Conservation (phyloP, 2,797 vertebrate species). For the Macropus fuliginosus region DNA sequence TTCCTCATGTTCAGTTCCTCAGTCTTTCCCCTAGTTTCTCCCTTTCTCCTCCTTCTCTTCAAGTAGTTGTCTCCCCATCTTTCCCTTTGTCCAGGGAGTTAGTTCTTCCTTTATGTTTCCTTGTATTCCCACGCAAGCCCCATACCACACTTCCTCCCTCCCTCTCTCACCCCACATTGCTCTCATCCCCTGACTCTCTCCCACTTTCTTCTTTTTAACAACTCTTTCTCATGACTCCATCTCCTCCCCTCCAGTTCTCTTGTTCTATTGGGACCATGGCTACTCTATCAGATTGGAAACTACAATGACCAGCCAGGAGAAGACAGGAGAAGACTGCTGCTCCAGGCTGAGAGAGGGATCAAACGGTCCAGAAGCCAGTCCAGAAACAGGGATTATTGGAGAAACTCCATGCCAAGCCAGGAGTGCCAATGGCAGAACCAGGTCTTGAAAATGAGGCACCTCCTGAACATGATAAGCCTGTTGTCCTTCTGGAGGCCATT, state of each 20-base stretch:
- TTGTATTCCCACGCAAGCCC: neutral
- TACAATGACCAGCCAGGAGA: constrained; percentile 91
- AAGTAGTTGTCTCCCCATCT: neutral
- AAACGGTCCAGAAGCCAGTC: constrained; percentile 92
- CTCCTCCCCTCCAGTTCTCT: constrained; percentile 21
- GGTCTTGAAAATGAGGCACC: constrained; percentile 70
- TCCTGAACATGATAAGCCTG: constrained; percentile 67
- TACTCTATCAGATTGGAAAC: constrained; percentile 89
- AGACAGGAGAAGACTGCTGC: constrained; percentile 90
- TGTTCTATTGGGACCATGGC: constrained; percentile 57
- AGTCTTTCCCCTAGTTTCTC: neutral
- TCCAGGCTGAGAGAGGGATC: constrained; percentile 88
- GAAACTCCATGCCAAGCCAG: constrained; percentile 89
- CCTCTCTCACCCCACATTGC: neutral
- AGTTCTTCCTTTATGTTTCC: neutral
- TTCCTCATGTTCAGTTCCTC: constrained; percentile 58
- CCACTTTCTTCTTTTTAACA: neutral
- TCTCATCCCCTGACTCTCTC: neutral
- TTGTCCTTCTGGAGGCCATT: constrained; percentile 89
- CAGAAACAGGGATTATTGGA: constrained; percentile 94
- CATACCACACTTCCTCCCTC: neutral
- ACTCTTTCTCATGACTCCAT: constrained; percentile 24
- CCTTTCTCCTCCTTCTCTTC: neutral
- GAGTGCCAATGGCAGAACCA: constrained; percentile 71
- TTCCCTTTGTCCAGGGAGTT: neutral